Percentiles rank a stretch among this genome's conserved stretches.
These are phyloP conservation scores for Glyphotaelius pellucidus DNA, from an alignment of 2,888 invertebrate genomes.

Conservation along the genomic window DNA sequence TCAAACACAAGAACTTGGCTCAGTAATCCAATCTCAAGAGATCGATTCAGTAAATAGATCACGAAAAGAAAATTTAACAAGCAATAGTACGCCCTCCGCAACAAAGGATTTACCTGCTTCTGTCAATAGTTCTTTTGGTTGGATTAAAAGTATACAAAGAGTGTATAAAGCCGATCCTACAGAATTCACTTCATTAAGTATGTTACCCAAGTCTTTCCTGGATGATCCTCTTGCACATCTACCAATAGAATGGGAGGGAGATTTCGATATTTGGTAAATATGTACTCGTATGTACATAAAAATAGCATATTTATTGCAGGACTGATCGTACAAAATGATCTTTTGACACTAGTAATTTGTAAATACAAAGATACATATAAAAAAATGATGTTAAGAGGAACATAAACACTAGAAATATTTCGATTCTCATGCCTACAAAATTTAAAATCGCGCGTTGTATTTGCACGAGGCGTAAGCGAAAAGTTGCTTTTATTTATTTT, in stretches of 20 bases:
- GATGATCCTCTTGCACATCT: slow-evolving; percentile 46
- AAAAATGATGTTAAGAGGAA: neutral
- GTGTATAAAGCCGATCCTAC: slow-evolving; percentile 3
- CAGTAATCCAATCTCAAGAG: neutral
- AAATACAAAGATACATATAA: neutral
- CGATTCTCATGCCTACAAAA: too few species aligned
- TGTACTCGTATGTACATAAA: neutral
- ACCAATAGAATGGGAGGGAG: slow-evolving; percentile 47
- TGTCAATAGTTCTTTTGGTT: neutral
- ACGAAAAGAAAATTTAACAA: neutral
- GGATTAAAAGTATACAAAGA: neutral
- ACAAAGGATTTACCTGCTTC: neutral
- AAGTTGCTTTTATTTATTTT: too few species aligned
- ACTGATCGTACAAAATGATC: neutral
- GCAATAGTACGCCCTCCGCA: neutral
- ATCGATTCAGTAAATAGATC: neutral
- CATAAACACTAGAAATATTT: too few species aligned
- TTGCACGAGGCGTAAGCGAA: too few species aligned
- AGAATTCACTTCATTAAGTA: neutral
- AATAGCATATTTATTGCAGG: neutral
- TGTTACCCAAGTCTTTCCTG: slow-evolving; percentile 41
- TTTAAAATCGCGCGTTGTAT: too few species aligned
- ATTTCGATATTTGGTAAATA: slow-evolving; percentile 54
- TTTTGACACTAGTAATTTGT: too few species aligned
- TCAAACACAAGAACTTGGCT: neutral